Evolutionary conservation across 2,888 invertebrate genomes (phyloP), one percentile per base, ranked within the genome.

Genomic region (Allophyes oxyacanthae): DNA sequence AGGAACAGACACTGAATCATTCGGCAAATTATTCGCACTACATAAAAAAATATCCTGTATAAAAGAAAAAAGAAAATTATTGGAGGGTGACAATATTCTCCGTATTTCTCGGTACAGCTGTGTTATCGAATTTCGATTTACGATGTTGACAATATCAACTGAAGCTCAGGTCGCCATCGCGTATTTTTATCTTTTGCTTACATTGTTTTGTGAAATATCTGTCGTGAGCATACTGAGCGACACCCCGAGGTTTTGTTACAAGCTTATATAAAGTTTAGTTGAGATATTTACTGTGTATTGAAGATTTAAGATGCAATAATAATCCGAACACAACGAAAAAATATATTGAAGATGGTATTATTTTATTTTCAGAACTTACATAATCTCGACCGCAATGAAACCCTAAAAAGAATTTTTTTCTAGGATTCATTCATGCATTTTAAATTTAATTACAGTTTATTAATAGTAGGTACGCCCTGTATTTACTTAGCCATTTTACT

Each of bases 101-200:
- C 34, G 44, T 43, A 55, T 68, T 74, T 57, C 75, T 48, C 57
- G 50, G 54, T 62, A 74, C 58, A 50, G 33, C 28, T 51, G 80
- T 75, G 87, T 91, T 92, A 92, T 92, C 92, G 90, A 90, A 89
- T 92, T 90, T 86, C 91, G 90, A 89, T 91, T 91, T 91, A 92
- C 90, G 81, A 81, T 73, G 80, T 78, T 76, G 78, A 69, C 76
- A 80, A 81, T 90, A 89, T 89, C 88, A 79, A 77, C 76, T 82
- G 86, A 91, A 85, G 90, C 89, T 78, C 88, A 81, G 88, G 91
- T 90, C 84, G 81, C 76, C 46, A 72, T 71, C 66, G 66, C 73
- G 84, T 68, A 68, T 86, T 89, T 89, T 86, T 86, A 83, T 80
- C 85, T 83, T 81, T 82, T 77, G 65, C 64, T 79, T 72, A 81